Conservation (phyloP, 2,888 invertebrate genomes). For the Meganola albula region DNA sequence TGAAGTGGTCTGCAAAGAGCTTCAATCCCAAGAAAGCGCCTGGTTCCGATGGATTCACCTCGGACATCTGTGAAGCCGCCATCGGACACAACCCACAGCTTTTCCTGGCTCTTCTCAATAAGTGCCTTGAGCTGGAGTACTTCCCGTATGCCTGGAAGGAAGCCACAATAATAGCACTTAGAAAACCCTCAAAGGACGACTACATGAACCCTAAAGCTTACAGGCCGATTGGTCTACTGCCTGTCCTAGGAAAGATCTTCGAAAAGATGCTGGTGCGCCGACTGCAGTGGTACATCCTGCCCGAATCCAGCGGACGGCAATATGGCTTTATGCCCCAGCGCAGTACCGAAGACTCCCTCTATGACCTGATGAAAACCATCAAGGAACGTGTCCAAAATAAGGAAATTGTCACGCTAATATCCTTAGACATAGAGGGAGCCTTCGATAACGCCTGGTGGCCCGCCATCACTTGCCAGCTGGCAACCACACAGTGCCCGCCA, state of each 20-base stretch:
- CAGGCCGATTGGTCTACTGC: conserved; percentile 1
- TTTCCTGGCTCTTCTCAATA: not conserved
- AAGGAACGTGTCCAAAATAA: not conserved
- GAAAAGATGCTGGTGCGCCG: not conserved
- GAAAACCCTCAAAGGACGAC: not conserved
- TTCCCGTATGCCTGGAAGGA: not conserved
- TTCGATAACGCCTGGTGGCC: conserved; percentile 11
- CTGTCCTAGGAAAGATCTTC: not conserved
- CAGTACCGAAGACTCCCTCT: conserved; percentile 4
- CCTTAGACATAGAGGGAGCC: conserved; percentile 6
- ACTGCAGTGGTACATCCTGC: not conserved
- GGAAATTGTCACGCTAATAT: not conserved
- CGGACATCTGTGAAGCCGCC: not conserved
- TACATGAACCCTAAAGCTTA: not conserved
- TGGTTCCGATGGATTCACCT: not conserved
- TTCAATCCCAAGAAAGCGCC: not conserved
- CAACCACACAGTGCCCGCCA: too few species aligned
- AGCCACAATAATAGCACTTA: not conserved
- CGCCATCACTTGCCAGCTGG: conserved; percentile 1
- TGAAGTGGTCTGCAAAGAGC: not conserved
- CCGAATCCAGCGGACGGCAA: not conserved
- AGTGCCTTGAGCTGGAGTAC: not conserved
- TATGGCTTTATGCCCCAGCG: conserved; percentile 3
- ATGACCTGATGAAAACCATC: not conserved
- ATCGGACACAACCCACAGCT: not conserved